Evolutionary conservation across 2,113 vertebrate genomes (phyloP), one percentile per base, ranked within the genome.

Genomic region (Oncorhynchus gorbuscha): DNA sequence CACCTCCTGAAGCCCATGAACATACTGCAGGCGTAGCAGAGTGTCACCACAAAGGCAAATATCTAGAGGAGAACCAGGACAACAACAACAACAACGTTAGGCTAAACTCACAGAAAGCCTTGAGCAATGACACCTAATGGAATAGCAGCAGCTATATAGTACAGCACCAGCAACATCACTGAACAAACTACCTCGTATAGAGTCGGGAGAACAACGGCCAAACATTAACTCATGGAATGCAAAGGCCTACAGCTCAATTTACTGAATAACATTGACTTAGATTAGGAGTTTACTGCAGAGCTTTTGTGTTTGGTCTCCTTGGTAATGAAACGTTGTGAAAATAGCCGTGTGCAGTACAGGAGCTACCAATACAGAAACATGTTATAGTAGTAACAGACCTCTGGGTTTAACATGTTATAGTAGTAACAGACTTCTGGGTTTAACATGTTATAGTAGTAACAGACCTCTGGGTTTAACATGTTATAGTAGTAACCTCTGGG

Each of bases 1-100:
- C 92, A 94, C 76, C 93, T 89, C 81, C 82, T 94, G 84, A 94
- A 92, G 76, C 92, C 93, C 93, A 94, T 92, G 84, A 86, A 79
- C 92, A 94, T 81, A 80, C 93, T 94, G 86, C 89, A 93, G 82
- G 86, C 86, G 9, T 94, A 94, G 86, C 85, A 92, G 1, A 93
- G 16, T 0, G 92, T 94, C 80, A 89, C 93, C 61, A 93, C 3
- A 69, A 92, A 93, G 2, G 92, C 85, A 84, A 94, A 93, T 84
- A 94, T 83, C 93, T 94, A 83, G 35, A 78, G 71, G 67, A 77
- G 20, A 67, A 30, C 61, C n/a, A 71, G 45, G 45, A 59, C 35
- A 65, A 48, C 18, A 61, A 35, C 32, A 35, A 5, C 1, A 35
- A 35, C 2, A 20, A 55, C 1, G 51, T 55, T 16, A 51, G 49